A percentile compares a stretch with the other conserved stretches of the same genome.
phyloP scores from a whole-genome alignment of 1,140 invertebrate genomes.

The Bradynema listronoti region DNA sequence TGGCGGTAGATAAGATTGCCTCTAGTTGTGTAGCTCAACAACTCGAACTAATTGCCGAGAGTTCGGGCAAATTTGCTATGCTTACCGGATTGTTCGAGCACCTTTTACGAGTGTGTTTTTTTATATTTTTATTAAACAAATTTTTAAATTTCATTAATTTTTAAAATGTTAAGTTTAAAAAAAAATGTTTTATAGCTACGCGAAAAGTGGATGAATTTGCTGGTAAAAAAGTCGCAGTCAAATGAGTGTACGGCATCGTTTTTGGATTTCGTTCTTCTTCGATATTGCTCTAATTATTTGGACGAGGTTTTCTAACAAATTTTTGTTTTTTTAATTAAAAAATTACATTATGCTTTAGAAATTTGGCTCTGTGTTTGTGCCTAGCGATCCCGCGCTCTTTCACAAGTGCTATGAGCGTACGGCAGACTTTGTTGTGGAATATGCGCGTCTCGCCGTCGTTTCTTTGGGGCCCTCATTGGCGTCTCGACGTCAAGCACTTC shows the following conservation, averaged over 20 bases:
- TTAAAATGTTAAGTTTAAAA: slow-evolving; percentile 12
- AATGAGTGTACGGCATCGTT: slow-evolving; percentile 22
- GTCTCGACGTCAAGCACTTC: slow-evolving; percentile 21
- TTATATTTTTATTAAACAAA: no score
- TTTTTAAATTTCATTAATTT: no score
- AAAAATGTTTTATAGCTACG: slow-evolving; percentile 13
- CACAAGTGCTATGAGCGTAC: slow-evolving; percentile 38
- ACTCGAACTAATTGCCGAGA: background rate
- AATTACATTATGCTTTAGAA: slow-evolving; percentile 29
- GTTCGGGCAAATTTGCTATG: background rate
- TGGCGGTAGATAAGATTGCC: slow-evolving; percentile 3
- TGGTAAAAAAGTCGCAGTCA: slow-evolving; percentile 18
- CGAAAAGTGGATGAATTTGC: slow-evolving; percentile 11
- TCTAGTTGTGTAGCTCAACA: slow-evolving; percentile 2
- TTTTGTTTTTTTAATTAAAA: slow-evolving; percentile 15
- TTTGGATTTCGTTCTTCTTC: slow-evolving; percentile 23
- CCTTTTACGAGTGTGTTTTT: slow-evolving; percentile 12
- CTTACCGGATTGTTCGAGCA: slow-evolving; percentile 15
- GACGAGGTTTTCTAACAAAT: slow-evolving; percentile 19
- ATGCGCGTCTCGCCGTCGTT: slow-evolving; percentile 22
- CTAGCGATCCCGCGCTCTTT: slow-evolving; percentile 31
- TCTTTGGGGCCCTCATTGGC: background rate
- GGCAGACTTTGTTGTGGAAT: slow-evolving; percentile 27
- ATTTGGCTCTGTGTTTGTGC: slow-evolving; percentile 28
- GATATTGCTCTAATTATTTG: slow-evolving; percentile 20